Evolutionary conservation across 2,797 vertebrate species (phyloP).

Genomic region (Lithobates sylvaticus): DNA sequence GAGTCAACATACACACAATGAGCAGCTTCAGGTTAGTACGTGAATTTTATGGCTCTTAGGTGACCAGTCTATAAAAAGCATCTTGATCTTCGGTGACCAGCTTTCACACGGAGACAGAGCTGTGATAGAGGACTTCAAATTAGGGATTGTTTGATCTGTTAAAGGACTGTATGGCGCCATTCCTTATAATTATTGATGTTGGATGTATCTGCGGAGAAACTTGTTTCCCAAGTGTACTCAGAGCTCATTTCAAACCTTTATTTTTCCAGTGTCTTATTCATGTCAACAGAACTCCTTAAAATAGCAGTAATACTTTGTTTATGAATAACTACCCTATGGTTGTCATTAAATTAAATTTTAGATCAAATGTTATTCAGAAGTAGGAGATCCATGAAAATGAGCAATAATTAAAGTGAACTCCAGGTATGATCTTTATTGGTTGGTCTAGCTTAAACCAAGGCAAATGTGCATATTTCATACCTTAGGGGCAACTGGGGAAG

Average conservation of each 20-base stretch:
- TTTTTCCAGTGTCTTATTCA: not conserved
- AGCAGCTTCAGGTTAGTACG: too few species aligned
- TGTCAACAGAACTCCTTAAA: not conserved
- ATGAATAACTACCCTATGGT: not conserved
- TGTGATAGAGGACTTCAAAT: not conserved
- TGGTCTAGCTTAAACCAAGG: too few species aligned
- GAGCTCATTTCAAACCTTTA: not conserved
- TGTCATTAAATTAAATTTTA: not conserved
- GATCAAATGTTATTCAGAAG: not conserved
- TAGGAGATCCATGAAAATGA: too few species aligned
- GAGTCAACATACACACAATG: not conserved
- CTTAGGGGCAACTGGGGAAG: too few species aligned
- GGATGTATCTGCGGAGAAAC: not conserved
- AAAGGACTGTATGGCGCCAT: not conserved
- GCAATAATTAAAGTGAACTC: too few species aligned
- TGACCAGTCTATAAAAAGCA: too few species aligned
- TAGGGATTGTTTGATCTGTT: not conserved
- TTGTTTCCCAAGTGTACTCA: not conserved
- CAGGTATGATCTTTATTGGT: too few species aligned
- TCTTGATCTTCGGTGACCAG: not conserved
- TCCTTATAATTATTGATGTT: not conserved
- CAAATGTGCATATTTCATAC: too few species aligned
- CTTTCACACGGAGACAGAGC: not conserved
- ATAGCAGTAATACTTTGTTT: not conserved
- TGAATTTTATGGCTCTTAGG: too few species aligned